Conservation (phyloP, 2,797 vertebrate genomes). For the Intellagama lesueurii region DNA sequence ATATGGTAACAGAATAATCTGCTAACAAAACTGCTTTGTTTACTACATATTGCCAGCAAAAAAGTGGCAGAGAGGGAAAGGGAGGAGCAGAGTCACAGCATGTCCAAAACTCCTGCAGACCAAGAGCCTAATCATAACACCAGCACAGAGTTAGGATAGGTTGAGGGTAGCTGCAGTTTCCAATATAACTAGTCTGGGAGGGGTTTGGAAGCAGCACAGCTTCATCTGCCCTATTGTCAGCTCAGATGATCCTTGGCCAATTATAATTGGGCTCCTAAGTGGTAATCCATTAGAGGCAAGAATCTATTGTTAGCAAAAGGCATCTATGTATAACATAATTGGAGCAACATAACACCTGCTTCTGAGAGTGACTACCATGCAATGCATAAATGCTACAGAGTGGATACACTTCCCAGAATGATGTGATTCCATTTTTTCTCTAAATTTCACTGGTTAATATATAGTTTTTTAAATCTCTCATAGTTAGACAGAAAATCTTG, state of each 20-base stretch:
- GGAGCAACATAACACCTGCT: background rate
- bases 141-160: too few species aligned
- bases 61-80: too few species aligned
- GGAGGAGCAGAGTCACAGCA: too few species aligned
- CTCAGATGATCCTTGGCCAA: background rate
- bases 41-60: too few species aligned
- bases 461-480: background rate
- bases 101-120: too few species aligned
- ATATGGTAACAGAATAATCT: too few species aligned
- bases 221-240: too few species aligned
- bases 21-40: too few species aligned
- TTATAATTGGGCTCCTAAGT: background rate
- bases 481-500: background rate
- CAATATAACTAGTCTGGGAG: too few species aligned
- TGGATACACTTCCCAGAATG: background rate
- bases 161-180: too few species aligned
- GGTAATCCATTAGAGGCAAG: background rate
- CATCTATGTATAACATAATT: background rate
- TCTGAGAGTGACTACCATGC: background rate
- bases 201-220: too few species aligned
- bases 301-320: background rate
- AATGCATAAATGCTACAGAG: background rate
- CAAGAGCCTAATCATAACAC: too few species aligned
- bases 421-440: background rate
- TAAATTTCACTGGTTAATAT: background rate